A percentile compares a stretch with the other conserved stretches of the same genome.
These are phyloP conservation scores for Caenorhabditis sp. DNA, from an alignment of 2,888 invertebrate species.

Conservation along the genomic window DNA sequence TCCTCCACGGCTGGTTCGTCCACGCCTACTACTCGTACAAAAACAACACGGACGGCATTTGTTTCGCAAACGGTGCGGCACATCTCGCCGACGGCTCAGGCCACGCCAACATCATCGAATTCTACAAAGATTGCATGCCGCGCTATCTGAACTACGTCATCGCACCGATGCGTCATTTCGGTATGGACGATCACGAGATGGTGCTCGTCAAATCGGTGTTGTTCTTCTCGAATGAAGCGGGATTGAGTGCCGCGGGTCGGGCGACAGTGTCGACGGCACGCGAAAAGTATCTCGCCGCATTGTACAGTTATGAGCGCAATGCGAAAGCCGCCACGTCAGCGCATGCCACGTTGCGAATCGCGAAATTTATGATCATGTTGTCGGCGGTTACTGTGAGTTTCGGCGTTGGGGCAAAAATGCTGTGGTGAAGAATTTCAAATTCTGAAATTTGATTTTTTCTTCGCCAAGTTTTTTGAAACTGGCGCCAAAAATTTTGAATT, in stretches of 20 bases:
- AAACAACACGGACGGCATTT: constrained; percentile 37
- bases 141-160: constrained; percentile 50
- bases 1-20: constrained; percentile 50
- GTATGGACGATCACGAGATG: constrained; percentile 52
- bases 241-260: constrained; percentile 36
- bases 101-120: constrained; percentile 42
- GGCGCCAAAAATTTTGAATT: no score
- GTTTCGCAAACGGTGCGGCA: constrained; percentile 53
- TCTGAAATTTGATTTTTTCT: no score
- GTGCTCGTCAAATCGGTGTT: constrained; percentile 49
- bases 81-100: constrained; percentile 44
- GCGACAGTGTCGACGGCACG: constrained; percentile 30
- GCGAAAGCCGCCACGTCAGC: constrained; percentile 33
- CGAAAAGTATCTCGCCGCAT: constrained; percentile 42
- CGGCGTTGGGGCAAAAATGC: neutral
- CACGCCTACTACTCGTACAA: constrained; percentile 52
- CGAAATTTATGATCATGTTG: constrained; percentile 53
- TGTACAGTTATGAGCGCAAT: constrained; percentile 44
- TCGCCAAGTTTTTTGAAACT: no score
- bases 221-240: constrained; percentile 52
- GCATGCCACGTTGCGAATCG: constrained; percentile 49
- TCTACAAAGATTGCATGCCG: constrained; percentile 53
- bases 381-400: constrained; percentile 50
- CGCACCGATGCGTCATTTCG: constrained; percentile 42
- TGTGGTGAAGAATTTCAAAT: no score